Evolutionary conservation across 2,888 invertebrate species (phyloP).

Genomic region (Rhyacophila evoluta): DNA sequence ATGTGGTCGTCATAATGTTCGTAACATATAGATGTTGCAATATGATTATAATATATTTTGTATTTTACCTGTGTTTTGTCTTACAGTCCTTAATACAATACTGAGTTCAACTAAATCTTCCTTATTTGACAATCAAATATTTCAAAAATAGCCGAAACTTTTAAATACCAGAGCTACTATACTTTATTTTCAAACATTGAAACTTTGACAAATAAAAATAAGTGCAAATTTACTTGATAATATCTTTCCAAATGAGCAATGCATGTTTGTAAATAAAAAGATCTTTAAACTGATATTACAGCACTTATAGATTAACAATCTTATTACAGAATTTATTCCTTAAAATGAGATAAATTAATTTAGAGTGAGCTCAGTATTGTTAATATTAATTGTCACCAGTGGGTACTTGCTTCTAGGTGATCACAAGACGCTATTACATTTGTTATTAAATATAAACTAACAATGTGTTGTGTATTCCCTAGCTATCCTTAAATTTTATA

Average conservation of each 20-base stretch:
- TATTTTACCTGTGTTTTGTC: conserved; percentile 52
- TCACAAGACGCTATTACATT: conserved; percentile 58
- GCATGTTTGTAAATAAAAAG: too few species aligned
- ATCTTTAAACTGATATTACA: too few species aligned
- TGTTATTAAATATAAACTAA: conserved; percentile 49
- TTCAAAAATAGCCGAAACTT: too few species aligned
- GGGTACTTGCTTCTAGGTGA: conserved; percentile 66
- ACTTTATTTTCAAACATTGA: too few species aligned
- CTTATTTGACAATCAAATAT: background rate
- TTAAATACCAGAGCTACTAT: too few species aligned
- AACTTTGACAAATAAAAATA: background rate
- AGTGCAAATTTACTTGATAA: background rate
- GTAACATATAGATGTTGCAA: conserved; percentile 55
- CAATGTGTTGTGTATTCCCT: conserved; percentile 54
- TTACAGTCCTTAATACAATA: conserved; percentile 52
- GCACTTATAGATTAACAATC: too few species aligned
- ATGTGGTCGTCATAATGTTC: conserved; percentile 55
- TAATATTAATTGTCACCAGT: conserved; percentile 51
- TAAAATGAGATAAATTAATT: too few species aligned
- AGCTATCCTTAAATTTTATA: conserved; percentile 36
- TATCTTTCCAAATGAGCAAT: background rate
- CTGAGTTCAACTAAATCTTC: conserved; percentile 33
- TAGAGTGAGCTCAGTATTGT: conserved; percentile 38
- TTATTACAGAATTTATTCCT: too few species aligned
- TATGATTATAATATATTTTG: conserved; percentile 49